phyloP scores from a whole-genome alignment of 2,888 invertebrate species.

The Diadegma fenestrale region DNA sequence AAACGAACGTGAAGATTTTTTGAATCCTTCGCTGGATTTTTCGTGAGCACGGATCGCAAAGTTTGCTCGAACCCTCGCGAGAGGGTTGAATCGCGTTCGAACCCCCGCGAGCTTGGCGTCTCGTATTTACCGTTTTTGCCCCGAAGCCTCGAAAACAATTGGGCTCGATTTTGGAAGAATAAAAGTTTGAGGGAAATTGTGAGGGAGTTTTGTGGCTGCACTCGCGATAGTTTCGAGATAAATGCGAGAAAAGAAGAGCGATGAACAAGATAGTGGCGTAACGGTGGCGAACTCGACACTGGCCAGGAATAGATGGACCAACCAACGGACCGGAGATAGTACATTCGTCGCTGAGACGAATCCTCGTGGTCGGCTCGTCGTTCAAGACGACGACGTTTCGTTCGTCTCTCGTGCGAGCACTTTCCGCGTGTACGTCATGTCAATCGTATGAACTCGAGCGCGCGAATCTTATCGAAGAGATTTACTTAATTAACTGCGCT shows the following conservation, averaged over 20 bases:
- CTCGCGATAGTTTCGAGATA: conserved; percentile 55
- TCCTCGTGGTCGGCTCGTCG: conserved; percentile 72
- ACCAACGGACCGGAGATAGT: conserved; percentile 65
- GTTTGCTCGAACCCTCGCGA: neutral
- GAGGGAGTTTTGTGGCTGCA: conserved; percentile 27
- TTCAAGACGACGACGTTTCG: conserved; percentile 63
- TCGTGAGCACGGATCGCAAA: neutral
- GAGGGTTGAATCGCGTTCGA: neutral
- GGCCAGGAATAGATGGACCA: conserved; percentile 83
- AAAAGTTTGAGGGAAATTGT: neutral
- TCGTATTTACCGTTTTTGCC: neutral
- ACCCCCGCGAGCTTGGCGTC: neutral
- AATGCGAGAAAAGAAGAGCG: conserved; percentile 59
- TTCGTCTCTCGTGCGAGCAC: conserved; percentile 60
- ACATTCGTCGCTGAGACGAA: conserved; percentile 74
- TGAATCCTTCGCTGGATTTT: neutral
- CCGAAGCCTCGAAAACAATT: too few relatives aligned
- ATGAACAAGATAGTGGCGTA: conserved; percentile 72
- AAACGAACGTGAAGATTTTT: neutral
- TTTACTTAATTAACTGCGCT: conserved; percentile 21
- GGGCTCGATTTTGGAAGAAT: neutral
- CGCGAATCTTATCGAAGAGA: conserved; percentile 42
- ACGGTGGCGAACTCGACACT: conserved; percentile 80
- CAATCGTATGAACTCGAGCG: conserved; percentile 63
- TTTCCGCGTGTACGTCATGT: conserved; percentile 61